These are phyloP conservation scores for Heterodera schachtii DNA, from an alignment of 1,140 invertebrate genomes.

Conservation along the genomic window DNA sequence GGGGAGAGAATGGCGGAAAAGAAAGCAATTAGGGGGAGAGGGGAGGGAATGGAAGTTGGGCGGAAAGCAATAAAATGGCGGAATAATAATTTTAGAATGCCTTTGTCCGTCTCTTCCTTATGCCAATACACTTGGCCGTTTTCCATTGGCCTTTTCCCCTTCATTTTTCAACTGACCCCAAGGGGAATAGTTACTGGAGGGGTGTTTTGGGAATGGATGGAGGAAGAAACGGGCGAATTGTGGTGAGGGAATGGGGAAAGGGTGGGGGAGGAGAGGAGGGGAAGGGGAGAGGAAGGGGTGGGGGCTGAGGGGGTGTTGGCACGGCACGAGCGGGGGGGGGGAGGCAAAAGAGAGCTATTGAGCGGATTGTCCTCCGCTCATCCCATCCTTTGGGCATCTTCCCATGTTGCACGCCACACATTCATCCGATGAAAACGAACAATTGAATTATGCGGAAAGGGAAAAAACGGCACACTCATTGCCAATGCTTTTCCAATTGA, in stretches of 20 bases:
- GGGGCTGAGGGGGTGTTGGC: no score
- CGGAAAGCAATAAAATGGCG: no score
- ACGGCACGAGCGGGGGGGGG: no score
- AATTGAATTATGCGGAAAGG: slow-evolving; percentile 13
- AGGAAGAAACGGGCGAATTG: not conserved
- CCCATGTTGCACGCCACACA: not conserved
- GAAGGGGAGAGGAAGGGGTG: not conserved
- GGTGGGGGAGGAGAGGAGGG: not conserved
- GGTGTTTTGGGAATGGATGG: not conserved
- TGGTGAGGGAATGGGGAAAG: not conserved
- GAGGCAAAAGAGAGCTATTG: not conserved
- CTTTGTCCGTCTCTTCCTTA: not conserved
- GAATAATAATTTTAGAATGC: no score
- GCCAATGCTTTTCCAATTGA: not conserved
- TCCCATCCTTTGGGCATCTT: not conserved
- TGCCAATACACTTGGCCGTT: slow-evolving; percentile 7
- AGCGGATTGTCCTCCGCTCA: not conserved
- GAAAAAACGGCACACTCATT: not conserved
- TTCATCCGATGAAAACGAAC: slow-evolving; percentile 12
- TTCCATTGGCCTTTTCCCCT: not conserved
- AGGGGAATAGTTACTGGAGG: not conserved
- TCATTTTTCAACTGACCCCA: not conserved
- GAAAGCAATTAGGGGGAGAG: not conserved
- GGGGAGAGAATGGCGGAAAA: not conserved
- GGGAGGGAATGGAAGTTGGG: no score